Conservation (phyloP, 2,797 vertebrate species). For the Hypotaenidia okinawae region DNA sequence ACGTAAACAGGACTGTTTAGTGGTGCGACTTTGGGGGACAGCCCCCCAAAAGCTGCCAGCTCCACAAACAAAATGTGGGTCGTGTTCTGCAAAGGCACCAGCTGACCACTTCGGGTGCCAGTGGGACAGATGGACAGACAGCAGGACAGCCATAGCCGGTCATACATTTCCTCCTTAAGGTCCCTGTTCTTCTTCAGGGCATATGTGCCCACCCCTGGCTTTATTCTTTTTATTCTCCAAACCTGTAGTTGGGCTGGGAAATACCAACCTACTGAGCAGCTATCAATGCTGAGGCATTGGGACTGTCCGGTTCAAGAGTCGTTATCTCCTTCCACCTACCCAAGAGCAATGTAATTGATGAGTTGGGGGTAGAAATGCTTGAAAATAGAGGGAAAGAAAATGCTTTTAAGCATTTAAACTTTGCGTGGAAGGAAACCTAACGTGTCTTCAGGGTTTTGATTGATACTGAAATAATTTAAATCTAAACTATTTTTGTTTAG, state of each 20-base stretch:
- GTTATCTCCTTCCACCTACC: background rate
- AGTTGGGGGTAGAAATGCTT: background rate
- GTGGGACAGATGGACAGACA: too few relatives aligned
- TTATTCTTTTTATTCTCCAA: background rate
- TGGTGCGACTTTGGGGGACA: background rate
- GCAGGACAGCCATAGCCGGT: too few relatives aligned
- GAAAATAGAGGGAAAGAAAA: background rate
- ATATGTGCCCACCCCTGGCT: accelerated
- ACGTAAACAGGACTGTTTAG: background rate
- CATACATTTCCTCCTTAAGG: too few relatives aligned
- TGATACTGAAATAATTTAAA: background rate
- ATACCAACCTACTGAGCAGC: accelerated
- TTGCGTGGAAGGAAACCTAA: background rate
- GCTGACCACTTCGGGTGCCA: background rate
- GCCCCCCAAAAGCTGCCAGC: background rate
- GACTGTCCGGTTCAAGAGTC: background rate
- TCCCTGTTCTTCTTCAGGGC: background rate
- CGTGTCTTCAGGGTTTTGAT: accelerated
- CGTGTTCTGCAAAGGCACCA: background rate
- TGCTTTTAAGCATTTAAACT: background rate
- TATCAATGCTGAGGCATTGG: too few relatives aligned
- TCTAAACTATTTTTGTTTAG: background rate
- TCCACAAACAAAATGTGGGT: background rate
- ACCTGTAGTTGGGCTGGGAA: background rate
- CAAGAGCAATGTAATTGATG: background rate